Evolutionary conservation across 2,113 vertebrate genomes (phyloP).

Genomic region (Calidris pugnax): DNA sequence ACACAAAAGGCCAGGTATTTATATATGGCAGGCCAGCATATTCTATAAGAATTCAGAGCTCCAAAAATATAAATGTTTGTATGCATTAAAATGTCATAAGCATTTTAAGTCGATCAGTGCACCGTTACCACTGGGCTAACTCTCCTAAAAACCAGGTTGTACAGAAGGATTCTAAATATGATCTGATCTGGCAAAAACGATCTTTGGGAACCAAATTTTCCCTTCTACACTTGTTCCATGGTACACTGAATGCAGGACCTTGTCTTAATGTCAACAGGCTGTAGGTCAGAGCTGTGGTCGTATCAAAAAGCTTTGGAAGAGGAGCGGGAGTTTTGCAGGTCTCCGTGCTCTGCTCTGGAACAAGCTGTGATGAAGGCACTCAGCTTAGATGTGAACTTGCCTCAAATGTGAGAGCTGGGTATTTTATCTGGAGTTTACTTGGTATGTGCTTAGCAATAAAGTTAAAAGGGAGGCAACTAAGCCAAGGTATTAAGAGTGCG

Average conservation of each 20-base stretch:
- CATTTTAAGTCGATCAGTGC: not conserved
- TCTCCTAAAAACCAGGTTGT: not conserved
- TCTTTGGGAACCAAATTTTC: not conserved
- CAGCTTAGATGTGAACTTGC: not conserved
- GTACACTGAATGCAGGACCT: not conserved
- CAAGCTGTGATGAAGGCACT: not conserved
- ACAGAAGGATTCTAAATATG: not conserved
- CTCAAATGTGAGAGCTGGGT: slow-evolving; percentile 6
- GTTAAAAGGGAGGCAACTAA: slow-evolving; percentile 47
- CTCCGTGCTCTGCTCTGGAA: not conserved
- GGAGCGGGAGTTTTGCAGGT: not conserved
- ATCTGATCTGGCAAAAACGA: not conserved
- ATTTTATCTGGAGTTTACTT: not conserved
- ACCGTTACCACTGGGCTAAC: not conserved
- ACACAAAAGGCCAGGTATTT: slow-evolving; percentile 29
- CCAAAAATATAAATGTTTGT: not conserved
- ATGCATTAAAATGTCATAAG: not conserved
- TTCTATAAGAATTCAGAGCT: not conserved
- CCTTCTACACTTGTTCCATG: not conserved
- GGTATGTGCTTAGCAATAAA: slow-evolving; percentile 34
- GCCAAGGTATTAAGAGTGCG: slow-evolving; percentile 40
- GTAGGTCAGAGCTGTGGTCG: not conserved
- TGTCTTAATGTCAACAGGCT: not conserved
- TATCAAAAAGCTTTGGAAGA: not conserved
- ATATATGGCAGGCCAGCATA: not conserved